Base-by-base conservation (phyloP, 2,113 vertebrate species). In the Suncus etruscus region DNA sequence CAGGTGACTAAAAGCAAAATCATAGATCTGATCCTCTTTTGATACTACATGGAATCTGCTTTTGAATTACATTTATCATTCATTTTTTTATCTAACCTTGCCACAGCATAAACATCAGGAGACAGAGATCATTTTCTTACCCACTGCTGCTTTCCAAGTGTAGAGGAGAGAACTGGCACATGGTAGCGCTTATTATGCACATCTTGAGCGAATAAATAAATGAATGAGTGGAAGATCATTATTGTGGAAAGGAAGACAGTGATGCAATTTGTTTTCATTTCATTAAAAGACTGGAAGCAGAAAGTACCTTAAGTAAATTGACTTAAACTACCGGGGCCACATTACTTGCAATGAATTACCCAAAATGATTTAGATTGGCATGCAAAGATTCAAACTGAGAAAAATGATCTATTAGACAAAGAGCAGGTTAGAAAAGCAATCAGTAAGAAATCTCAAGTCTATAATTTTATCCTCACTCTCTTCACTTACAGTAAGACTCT, bases 261-360 rank as follows among this genome's bases (percentile, higher is more conserved):
- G 54, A 48, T 86, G 3, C 32, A 54, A 83, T 87, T 94, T 20
- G n/a, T 92, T 88, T 88, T 39, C 58, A 51, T 85, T 92, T 72
- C 51, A 47, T 70, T 48, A 85, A 80, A 91, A 48, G 73, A 12
- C 72, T 90, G 31, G 45, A 92, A 90, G 45, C 25, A 61, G 50
- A 14, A 79, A 87, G 58, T 86, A 72, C 47, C 51, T 90, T 79
- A 31, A 70, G 75, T 66, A 90, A 85, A 75, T 61, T 20, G 0
- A 75, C 86, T 94, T 81, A 61, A 83, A 32, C 63, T 72, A 73
- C 86, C 54, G 87, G 73, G 6, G 18, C 54, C 58, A 61, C 22
- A 22, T 22, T 16, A 61, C 58, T 61, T 66, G 10, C 65, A 82
- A 7, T 80, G 54, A 39, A 83, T 29, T 12, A 29, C 9, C 87